These are phyloP conservation scores for Aselliscus stoliczkanus DNA, from an alignment of 2,797 vertebrate species.

Conservation along the genomic window DNA sequence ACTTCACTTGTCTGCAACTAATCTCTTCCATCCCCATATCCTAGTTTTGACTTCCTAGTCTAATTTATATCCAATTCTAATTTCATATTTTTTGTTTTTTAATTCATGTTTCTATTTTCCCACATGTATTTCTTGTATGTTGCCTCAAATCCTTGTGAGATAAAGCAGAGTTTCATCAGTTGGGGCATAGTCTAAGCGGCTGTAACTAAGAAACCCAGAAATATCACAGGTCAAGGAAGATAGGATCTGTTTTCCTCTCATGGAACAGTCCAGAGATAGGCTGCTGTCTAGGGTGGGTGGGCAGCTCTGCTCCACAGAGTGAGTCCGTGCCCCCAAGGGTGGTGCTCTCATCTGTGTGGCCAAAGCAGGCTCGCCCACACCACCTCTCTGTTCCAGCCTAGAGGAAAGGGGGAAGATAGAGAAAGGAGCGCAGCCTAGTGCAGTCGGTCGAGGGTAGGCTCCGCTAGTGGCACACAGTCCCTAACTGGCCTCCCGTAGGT, in stretches of 20 bases:
- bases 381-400: background rate
- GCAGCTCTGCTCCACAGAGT: background rate
- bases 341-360: background rate
- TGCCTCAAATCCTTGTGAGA: background rate
- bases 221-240: background rate
- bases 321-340: background rate
- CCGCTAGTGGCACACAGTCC: fast-evolving
- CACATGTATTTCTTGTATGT: background rate
- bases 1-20: background rate
- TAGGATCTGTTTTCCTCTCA: background rate
- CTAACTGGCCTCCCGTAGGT: background rate
- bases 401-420: background rate
- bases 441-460: background rate
- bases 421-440: background rate
- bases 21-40: background rate
- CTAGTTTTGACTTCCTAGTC: background rate
- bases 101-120: background rate
- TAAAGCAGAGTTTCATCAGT: background rate
- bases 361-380: background rate
- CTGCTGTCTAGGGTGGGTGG: background rate
- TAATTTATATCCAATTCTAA: background rate
- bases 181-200: background rate
- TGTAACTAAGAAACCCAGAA: background rate
- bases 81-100: background rate
- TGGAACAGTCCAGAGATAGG: background rate